A percentile compares a stretch with the other conserved stretches of the same genome.
These are phyloP conservation scores for Syngnathus scovelli DNA, from an alignment of 2,113 vertebrate species.

Conservation along the genomic window DNA sequence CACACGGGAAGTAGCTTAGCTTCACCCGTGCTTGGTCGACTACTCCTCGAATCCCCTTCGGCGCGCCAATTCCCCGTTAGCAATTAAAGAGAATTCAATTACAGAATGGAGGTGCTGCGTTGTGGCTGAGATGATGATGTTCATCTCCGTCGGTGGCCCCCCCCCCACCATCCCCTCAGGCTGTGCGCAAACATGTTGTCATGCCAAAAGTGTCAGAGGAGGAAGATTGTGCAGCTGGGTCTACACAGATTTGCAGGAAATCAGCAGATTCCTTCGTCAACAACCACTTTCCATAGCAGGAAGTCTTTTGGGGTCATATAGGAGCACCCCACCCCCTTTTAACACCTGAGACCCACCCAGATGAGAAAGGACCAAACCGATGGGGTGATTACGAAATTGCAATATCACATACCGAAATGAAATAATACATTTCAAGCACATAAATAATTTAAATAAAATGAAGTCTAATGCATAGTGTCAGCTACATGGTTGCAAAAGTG, in stretches of 20 bases:
- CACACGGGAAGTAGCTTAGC: too few relatives aligned
- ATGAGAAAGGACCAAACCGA: not conserved
- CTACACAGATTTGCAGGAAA: not conserved
- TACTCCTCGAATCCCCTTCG: not conserved
- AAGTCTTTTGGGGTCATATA: too few relatives aligned
- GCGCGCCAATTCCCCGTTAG: too few relatives aligned
- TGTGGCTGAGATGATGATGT: not conserved
- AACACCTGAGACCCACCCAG: not conserved
- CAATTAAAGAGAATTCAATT: not conserved
- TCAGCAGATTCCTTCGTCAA: not conserved
- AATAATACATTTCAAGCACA: too few relatives aligned
- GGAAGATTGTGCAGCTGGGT: not conserved
- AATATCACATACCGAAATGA: too few relatives aligned
- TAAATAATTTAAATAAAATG: too few relatives aligned
- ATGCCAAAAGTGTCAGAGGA: not conserved
- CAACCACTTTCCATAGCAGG: too few relatives aligned
- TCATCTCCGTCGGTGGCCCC: not conserved
- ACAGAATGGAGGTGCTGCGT: not conserved
- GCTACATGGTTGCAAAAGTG: not conserved
- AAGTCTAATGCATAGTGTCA: too few relatives aligned
- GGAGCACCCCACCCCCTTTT: too few relatives aligned
- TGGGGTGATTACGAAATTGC: too few relatives aligned
- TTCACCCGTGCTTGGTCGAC: not conserved
- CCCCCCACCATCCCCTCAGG: not conserved
- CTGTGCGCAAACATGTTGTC: constrained; percentile 3